Conservation (phyloP, 2,113 vertebrate genomes). For the Epinephelus moara region DNA sequence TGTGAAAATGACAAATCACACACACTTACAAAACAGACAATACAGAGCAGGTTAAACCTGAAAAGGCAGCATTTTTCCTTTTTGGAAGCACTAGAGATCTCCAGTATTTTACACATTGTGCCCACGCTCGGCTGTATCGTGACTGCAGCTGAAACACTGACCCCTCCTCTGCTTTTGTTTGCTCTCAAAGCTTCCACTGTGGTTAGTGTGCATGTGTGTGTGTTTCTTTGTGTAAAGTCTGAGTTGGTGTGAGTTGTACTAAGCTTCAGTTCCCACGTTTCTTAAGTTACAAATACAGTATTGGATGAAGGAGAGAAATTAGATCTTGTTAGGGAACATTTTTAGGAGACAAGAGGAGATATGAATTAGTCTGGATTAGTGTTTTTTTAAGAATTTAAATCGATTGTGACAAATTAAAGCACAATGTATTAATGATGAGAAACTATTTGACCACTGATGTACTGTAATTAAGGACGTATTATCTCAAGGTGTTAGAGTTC, state of each 20-base stretch:
- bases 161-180: conserved; percentile 52
- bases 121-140: conserved; percentile 51
- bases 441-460: conserved; percentile 1
- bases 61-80: conserved; percentile 12
- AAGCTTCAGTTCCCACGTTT: conserved; percentile 54
- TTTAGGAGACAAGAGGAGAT: background rate
- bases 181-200: background rate
- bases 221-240: conserved; percentile 11
- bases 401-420: background rate
- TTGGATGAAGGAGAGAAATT: conserved; percentile 21
- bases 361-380: background rate
- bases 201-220: background rate
- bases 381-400: background rate
- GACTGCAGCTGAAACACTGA: conserved; percentile 50
- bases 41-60: background rate
- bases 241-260: conserved; percentile 9
- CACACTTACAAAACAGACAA: conserved; percentile 1
- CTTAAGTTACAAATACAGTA: conserved; percentile 53
- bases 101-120: conserved; percentile 29
- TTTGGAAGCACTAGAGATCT: conserved; percentile 4
- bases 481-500: background rate
- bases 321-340: conserved; percentile 27
- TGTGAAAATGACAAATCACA: conserved; percentile 29
- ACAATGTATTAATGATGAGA: conserved; percentile 6
- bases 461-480: background rate